Base-by-base conservation (phyloP, 35 echinoderm and acorn worm genomes). In the Hemicentrotus pulcherrimus region DNA sequence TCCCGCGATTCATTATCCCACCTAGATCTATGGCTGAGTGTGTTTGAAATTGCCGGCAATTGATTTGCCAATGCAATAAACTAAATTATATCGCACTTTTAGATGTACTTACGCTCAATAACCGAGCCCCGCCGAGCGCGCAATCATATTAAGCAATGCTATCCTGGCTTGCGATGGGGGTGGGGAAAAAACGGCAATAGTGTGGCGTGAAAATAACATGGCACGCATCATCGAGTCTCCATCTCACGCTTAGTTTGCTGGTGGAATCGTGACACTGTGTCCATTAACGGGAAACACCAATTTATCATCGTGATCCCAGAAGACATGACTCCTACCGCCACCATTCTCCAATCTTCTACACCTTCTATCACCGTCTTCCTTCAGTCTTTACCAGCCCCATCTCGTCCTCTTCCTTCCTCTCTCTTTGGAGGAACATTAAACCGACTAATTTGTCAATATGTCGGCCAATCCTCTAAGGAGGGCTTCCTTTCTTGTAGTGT, bases 141-240 rank as follows among this genome's bases (percentile, higher is more conserved):
- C 48, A 93, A 93, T 93, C 91, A 93, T 93, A 93, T 93, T 93
- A 93, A 93, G 91, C 91, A 93, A 93, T 93, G 91, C 91, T 93
- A 32, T 28, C 18, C 6, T 78, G 2, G 91, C 46, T 24, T 58
- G 46, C 19, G 48, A 10, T 2, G 88, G 32, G 32, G 88, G 32
- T 4, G 19, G 22, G 9, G 14, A 93, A 93, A 93, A 12, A 93
- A 93, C 91, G 28, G 46, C 48, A 93, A 78, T 78, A 28, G 65
- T 78, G 65, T 78, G 19, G 65, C 65, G 28, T 78, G 65, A 78
- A 78, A 6, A 78, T 78, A 78, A 78, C 22, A 78, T 78, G 65
- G 22, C 48, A 93, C 91, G 30, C 45, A 93, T 93, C 91, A 93
- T 55, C 91, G 91, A 13, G 91, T 47, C 22, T n/a, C 32, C 48